Base-by-base conservation (phyloP, 2,797 vertebrate species). In the Botia kubotai region DNA sequence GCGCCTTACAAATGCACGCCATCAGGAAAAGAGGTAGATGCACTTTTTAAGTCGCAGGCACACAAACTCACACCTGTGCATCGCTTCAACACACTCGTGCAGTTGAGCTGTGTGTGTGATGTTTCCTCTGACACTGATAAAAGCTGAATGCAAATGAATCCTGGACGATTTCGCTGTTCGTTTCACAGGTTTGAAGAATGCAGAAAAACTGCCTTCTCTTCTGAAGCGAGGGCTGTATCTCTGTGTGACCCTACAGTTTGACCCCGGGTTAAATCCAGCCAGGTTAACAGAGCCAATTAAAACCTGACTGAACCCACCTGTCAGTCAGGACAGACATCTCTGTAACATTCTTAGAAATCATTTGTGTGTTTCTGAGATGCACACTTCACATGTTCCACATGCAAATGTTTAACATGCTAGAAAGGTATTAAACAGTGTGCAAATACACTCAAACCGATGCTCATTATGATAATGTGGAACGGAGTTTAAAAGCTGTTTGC, bases 121-220 rank as follows among this genome's bases (percentile, higher is more conserved):
- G 72, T 21, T 57, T 91, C 94, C 93, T 89, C 87, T 67, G 83
- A 21, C 88, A 21, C 71, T 43, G 94, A 97, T 95, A 95, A 96
- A 91, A 91, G 89, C 83, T 79, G 67, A 92, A 93, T 95, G 95
- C 95, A 96, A 96, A 96, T 92, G 90, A 33, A 93, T 94, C 91
- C 88, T 83, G 87, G 88, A 88, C 87, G 85, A 86, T 90, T 33
- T 93, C 69, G 85, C 2, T 90, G 91, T 89, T 90, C 77, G 87
- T 84, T 78, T 79, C 43, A 48, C 58, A 65, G 89, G 83, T 84
- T 83, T 67, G 11, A 60, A 76, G n/a, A 19, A 39, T 33, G 6
- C 0, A 10, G 43, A 21, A 77, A 69, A 55, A 72, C 52, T 21
- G 21, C 1, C 36, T 77, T 39, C 46, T 69, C 4, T 43, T 58